These are phyloP conservation scores for Oryzias dopingdopingensis DNA, from an alignment of 2,797 vertebrate species.

Conservation along the genomic window DNA sequence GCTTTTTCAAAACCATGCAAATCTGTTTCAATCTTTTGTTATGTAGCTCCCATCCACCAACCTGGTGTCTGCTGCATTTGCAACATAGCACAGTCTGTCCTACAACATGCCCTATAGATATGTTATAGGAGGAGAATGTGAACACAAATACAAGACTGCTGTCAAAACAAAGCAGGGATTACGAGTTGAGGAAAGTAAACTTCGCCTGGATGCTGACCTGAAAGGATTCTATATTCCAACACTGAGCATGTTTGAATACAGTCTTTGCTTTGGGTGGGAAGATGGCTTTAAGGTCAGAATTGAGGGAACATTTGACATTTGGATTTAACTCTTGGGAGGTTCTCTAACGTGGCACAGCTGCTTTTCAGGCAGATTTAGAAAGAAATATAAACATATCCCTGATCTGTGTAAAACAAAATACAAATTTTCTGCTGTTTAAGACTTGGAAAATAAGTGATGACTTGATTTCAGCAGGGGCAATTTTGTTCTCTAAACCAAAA, in stretches of 20 bases:
- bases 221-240: conserved; percentile 28
- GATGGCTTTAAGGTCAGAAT: conserved; percentile 26
- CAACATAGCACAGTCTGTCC: conserved; percentile 51
- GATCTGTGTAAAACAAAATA: conserved; percentile 12
- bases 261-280: conserved; percentile 18
- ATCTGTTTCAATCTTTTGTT: conserved; percentile 61
- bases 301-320: conserved; percentile 44
- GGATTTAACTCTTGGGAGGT: conserved; percentile 16
- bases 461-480: conserved; percentile 12
- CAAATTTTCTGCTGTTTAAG: conserved; percentile 30
- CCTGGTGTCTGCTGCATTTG: conserved; percentile 51
- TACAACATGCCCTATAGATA: conserved; percentile 46
- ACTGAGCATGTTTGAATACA: conserved; percentile 22
- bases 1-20: conserved; percentile 63
- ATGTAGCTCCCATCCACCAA: conserved; percentile 59
- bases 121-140: conserved; percentile 54
- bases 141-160: conserved; percentile 59
- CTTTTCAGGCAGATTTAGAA: conserved; percentile 15
- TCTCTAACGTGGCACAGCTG: conserved; percentile 17
- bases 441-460: conserved; percentile 31
- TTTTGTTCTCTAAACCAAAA: conserved; percentile 34
- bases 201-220: conserved; percentile 31
- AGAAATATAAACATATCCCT: conserved; percentile 30
- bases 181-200: conserved; percentile 53
- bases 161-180: conserved; percentile 61